Evolutionary conservation across 2,888 invertebrate species (phyloP), one percentile per base, ranked within the genome.

Genomic region (Mayetiola destructor): DNA sequence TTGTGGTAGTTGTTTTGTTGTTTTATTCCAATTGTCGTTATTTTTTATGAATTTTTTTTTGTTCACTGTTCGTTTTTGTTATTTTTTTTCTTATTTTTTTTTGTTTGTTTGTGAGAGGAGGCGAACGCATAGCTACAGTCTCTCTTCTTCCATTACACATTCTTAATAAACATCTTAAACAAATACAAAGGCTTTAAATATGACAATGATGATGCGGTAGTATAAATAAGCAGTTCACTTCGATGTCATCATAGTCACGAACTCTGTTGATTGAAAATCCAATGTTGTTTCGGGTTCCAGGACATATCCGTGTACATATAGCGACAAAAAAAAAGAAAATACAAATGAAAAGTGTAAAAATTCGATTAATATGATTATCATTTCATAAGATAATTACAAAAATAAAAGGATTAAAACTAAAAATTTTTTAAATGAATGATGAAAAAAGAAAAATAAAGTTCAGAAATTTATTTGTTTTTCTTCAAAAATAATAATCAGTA

Each of bases 241-340:
- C 83, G 92, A 92, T 82, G 92, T 92, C 92, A 92, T 92, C 92
- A 92, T 92, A 82, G 91, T 92, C 83, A 92, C 91, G 82, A 92
- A 92, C 84, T 92, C 91, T 91, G 84, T 35, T 42, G 36, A 37
- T 35, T 30, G 53, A 35, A 36, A 37, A 52, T 36, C 48, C 36
- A 30, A 39, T 27, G 59, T n/a, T 36, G 39, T 40, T 37, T 53
- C 53, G 16, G 39, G 39, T 56, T 56, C 23, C 29, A 37, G 18
- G n/a, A n/a, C n/a, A n/a, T n/a, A n/a, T n/a, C n/a, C n/a, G 32
- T 12, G 32, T 9, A 9, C 32, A 32, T 32, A 32, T 6, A 32
- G 12, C 32, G 12, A 32, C 32, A 32, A 32, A 6, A 32, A 32
- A 32, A 32, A 12, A 6, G 6, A 9, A 32, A 32, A 32, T 32